Evolutionary conservation across 2,888 invertebrate genomes (phyloP).

Genomic region (Eretmocerus hayati): DNA sequence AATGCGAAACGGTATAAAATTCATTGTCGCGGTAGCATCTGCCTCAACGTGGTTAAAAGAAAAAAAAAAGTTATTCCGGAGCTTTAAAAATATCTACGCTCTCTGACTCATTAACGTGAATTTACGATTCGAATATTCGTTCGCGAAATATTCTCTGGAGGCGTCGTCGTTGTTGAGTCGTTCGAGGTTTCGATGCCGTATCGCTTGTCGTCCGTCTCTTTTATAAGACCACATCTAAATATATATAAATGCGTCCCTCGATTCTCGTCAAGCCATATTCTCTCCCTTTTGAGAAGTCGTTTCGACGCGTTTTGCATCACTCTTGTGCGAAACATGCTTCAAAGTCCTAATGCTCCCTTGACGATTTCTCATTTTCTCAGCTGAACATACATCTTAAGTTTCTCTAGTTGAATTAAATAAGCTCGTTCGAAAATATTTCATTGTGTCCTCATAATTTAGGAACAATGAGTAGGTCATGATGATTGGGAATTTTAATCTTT

Average conservation of each 20-base stretch:
- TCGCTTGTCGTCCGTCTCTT: background rate
- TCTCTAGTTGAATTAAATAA: no score
- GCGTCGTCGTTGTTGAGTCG: no score
- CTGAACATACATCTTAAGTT: no score
- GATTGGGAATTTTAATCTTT: no score
- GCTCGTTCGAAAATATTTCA: no score
- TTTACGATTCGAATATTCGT: constrained; percentile 7
- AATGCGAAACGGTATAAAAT: no score
- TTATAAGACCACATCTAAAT: background rate
- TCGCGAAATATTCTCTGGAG: background rate
- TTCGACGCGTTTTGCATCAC: background rate
- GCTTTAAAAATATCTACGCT: constrained; percentile 2
- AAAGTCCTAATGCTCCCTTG: background rate
- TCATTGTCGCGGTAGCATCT: background rate
- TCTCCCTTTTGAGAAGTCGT: background rate
- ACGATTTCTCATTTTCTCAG: no score
- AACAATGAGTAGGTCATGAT: no score
- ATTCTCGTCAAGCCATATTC: background rate
- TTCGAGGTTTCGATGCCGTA: no score
- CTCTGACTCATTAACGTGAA: constrained; percentile 11
- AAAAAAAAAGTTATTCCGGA: background rate
- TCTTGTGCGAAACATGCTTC: background rate
- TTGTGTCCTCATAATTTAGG: no score
- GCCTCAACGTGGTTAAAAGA: background rate
- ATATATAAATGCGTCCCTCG: background rate